Base-by-base conservation (phyloP, 2,113 vertebrate genomes). In the Limnothrissa miodon region DNA sequence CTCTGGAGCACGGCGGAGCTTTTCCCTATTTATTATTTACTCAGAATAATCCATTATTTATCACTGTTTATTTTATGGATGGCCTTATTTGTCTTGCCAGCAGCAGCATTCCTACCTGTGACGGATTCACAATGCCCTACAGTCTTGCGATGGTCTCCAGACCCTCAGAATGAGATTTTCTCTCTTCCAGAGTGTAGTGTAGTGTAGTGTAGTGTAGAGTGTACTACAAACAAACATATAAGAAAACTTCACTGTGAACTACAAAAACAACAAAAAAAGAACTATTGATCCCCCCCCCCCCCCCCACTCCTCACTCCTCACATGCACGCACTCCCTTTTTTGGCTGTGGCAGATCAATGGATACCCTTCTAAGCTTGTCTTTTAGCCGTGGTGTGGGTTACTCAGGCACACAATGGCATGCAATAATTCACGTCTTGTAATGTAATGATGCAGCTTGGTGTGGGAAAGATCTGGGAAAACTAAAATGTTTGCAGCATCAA, bases 261-360 rank as follows among this genome's bases (percentile, higher is more conserved):
- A n/a, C 80, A 84, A 44, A 81, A 66, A 74, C 80, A 81, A 45
- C 80, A 78, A 81, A 81, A 80, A 66, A 51, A 84, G 44, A 36
- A 84, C 21, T 66, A 53, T 74, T 74, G 66, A 74, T 74, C 36
- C 13, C 1, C 33, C 33, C 15, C 15, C 15, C 13, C 29, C 48
- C 23, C 23, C 13, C 17, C 25, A 11, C 11, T 66, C 25, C n/a
- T n/a, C n/a, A n/a, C n/a, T n/a, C n/a, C n/a, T n/a, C n/a, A n/a
- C n/a, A n/a, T n/a, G n/a, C n/a, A n/a, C n/a, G n/a, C n/a, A n/a
- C n/a, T n/a, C n/a, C n/a, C 13, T 66, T 36, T 74, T 66, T 66
- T 13, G 33, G 29, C 29, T 74, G 13, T 74, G 29, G 15, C 36
- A 74, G 29, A 17, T 74, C 66, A 74, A 36, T 74, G 29, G 66